A percentile compares a stretch with the other conserved stretches of the same genome.
Evolutionary conservation across 2,113 vertebrate species (phyloP).

Genomic region (Trematomus loennbergii): DNA sequence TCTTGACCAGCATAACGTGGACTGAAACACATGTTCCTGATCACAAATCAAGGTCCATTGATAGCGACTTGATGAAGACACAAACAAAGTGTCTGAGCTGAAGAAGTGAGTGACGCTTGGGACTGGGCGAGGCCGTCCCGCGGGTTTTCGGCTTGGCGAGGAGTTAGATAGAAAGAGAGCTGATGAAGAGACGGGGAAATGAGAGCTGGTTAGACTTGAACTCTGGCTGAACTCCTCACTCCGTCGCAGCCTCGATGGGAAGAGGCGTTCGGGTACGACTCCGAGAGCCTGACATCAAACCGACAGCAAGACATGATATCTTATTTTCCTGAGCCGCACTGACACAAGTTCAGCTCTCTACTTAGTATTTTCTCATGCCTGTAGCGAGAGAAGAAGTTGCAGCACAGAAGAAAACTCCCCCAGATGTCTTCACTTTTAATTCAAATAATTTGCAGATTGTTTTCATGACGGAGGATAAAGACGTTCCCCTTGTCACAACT

Average conservation of each 20-base stretch:
- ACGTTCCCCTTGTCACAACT: slow-evolving; percentile 86
- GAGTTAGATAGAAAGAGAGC: slow-evolving; percentile 53
- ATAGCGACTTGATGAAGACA: slow-evolving; percentile 44
- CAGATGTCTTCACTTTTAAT: slow-evolving; percentile 93
- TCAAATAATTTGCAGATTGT: slow-evolving; percentile 92
- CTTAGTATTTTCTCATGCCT: slow-evolving; percentile 95
- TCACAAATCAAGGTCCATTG: slow-evolving; percentile 16
- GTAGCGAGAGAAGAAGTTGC: slow-evolving; percentile 78
- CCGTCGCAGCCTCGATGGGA: slow-evolving; percentile 87
- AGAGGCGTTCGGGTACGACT: slow-evolving; percentile 93
- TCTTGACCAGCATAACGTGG: slow-evolving; percentile 8
- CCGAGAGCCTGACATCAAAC: slow-evolving; percentile 94
- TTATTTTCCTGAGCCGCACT: slow-evolving; percentile 96
- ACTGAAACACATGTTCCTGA: slow-evolving; percentile 53
- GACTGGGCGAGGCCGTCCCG: slow-evolving; percentile 49
- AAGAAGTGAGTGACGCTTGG: slow-evolving; percentile 29
- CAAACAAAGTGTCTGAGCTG: slow-evolving; percentile 62
- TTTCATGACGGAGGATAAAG: slow-evolving; percentile 86
- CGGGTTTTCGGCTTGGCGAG: slow-evolving; percentile 43
- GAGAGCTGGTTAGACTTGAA: slow-evolving; percentile 89
- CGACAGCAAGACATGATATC: slow-evolving; percentile 98
- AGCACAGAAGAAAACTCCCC: slow-evolving; percentile 82
- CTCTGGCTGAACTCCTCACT: slow-evolving; percentile 91
- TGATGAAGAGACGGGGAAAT: slow-evolving; percentile 52
- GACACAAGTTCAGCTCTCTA: slow-evolving; percentile 94